Percentiles rank a stretch among this genome's conserved stretches.
These are phyloP conservation scores for Mya arenaria DNA, from an alignment of 1,140 invertebrate species.

Conservation along the genomic window DNA sequence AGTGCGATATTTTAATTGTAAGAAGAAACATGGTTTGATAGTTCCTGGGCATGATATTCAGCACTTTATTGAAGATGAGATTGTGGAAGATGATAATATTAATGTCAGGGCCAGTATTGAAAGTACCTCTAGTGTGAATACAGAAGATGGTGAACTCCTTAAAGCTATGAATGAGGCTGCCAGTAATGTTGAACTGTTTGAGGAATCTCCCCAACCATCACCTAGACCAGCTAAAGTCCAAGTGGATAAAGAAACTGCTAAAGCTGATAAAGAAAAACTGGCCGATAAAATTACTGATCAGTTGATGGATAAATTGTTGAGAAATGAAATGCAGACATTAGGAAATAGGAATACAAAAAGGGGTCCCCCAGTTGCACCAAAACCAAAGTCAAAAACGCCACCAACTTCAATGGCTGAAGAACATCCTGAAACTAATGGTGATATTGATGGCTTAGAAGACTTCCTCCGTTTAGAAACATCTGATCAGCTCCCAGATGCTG, in stretches of 20 bases:
- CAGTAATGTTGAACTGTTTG: conserved; percentile 65
- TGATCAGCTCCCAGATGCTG: neutral
- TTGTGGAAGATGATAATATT: conserved; percentile 35
- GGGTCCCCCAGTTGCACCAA: conserved; percentile 62
- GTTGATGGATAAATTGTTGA: too few relatives aligned
- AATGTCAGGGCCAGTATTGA: conserved; percentile 57
- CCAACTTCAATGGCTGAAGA: neutral
- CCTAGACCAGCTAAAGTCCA: neutral
- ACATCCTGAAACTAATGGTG: conserved; percentile 33
- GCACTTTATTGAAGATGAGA: conserved; percentile 23
- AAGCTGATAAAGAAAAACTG: neutral
- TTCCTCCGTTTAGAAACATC: conserved; percentile 29
- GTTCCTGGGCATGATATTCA: conserved; percentile 77
- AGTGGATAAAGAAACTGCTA: neutral
- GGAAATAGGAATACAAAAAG: conserved; percentile 55
- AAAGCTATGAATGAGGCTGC: conserved; percentile 65
- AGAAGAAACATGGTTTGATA: conserved; percentile 79
- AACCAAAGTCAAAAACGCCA: conserved; percentile 53
- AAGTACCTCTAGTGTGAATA: conserved; percentile 61
- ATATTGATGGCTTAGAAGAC: conserved; percentile 47
- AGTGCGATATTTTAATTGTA: conserved; percentile 80
- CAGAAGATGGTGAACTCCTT: conserved; percentile 61
- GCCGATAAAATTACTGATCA: too few relatives aligned
- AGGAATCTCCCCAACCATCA: conserved; percentile 12
- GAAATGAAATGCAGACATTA: too few relatives aligned